A percentile compares a stretch with the other conserved stretches of the same genome.
Conservation (phyloP, 2,797 vertebrate genomes). For the Intellagama lesueurii region DNA sequence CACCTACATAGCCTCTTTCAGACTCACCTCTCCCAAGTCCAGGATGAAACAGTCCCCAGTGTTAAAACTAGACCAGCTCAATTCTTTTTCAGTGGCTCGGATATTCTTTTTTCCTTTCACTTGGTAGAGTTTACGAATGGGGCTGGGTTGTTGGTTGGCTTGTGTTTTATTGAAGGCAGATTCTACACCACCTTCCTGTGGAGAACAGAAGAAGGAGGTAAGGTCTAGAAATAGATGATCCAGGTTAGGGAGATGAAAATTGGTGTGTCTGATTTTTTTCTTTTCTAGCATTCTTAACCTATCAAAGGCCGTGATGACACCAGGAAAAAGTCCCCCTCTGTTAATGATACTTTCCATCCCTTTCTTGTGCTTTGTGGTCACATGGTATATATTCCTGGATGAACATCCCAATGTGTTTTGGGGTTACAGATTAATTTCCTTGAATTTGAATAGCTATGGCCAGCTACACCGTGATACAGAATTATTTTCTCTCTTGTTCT, state of each 20-base stretch:
- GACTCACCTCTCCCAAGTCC: constrained; percentile 81
- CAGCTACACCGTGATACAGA: too few species aligned
- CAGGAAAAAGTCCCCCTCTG: neutral
- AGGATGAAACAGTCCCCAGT: constrained; percentile 94
- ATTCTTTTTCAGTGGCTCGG: constrained; percentile 84
- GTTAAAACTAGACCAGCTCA: constrained; percentile 91
- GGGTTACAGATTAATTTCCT: too few species aligned
- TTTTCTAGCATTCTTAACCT: neutral
- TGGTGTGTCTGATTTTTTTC: neutral
- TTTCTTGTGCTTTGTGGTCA: neutral
- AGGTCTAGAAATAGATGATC: neutral
- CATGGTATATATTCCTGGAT: too few species aligned
- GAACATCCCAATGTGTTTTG: too few species aligned
- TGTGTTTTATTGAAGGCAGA: constrained; percentile 84
- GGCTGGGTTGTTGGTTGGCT: constrained; percentile 43
- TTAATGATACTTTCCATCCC: too few species aligned
- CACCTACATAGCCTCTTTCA: neutral
- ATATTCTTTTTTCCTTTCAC: constrained; percentile 92
- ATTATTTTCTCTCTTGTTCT: too few species aligned
- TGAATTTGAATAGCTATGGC: too few species aligned
- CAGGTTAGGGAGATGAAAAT: neutral
- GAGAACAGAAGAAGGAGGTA: neutral
- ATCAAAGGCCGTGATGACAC: neutral
- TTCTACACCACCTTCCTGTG: constrained; percentile 89
- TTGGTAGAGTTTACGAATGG: constrained; percentile 85